Evolutionary conservation across 1,140 invertebrate species (phyloP).

Genomic region (Alviniconcha marisindica): DNA sequence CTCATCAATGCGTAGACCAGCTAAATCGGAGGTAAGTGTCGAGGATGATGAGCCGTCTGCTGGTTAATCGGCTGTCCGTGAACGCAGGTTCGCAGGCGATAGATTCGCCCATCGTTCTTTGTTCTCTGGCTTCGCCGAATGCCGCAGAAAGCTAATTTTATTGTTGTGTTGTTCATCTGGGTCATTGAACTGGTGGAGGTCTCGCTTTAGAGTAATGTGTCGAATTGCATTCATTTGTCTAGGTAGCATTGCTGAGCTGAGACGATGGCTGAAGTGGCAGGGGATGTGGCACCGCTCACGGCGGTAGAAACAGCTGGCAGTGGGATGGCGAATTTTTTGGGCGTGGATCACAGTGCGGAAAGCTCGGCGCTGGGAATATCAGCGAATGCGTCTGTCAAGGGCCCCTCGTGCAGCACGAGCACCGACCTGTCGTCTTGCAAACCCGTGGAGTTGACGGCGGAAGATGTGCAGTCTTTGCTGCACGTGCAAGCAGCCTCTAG

Average conservation of each 20-base stretch:
- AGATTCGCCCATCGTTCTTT: not conserved
- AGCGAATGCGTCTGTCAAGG: not conserved
- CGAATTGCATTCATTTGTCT: not conserved
- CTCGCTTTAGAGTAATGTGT: not conserved
- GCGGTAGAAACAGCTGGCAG: conserved; percentile 25
- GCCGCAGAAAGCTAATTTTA: not conserved
- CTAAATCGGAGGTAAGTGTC: not conserved
- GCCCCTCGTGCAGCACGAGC: not conserved
- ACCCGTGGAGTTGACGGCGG: not conserved
- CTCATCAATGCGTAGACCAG: not conserved
- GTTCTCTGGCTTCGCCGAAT: not conserved
- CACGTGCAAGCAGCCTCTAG: conserved; percentile 5
- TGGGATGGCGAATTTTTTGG: conserved; percentile 31
- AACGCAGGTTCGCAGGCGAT: no score
- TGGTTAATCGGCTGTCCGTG: no score
- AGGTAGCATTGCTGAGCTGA: not conserved
- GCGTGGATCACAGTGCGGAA: conserved; percentile 21
- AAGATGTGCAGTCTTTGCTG: conserved; percentile 7
- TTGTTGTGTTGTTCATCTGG: not conserved
- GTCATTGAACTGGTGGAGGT: no score
- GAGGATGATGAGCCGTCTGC: not conserved
- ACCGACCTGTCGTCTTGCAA: not conserved
- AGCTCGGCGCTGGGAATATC: conserved; percentile 15
- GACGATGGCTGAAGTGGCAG: conserved; percentile 4
- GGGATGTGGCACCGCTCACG: not conserved